Percentiles rank a stretch among this genome's conserved stretches.
phyloP scores from a whole-genome alignment of 2,113 vertebrate species.

The Glaucidium brasilianum region DNA sequence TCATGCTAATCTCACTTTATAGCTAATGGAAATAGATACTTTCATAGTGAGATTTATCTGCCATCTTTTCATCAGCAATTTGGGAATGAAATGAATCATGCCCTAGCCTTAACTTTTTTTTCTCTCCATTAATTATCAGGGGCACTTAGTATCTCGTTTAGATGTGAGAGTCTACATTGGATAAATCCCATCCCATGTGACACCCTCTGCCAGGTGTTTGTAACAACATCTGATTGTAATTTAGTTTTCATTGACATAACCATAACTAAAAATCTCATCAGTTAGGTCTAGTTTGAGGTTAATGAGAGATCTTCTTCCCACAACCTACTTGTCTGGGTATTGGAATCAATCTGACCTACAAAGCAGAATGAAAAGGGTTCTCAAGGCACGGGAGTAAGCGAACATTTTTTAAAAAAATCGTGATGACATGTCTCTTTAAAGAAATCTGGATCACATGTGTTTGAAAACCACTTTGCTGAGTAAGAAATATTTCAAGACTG shows the following conservation, averaged over 20 bases:
- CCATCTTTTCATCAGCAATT: background rate
- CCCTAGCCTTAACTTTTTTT: background rate
- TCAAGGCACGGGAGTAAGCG: background rate
- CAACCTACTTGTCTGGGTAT: background rate
- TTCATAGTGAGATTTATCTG: background rate
- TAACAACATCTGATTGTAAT: background rate
- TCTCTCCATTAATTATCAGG: background rate
- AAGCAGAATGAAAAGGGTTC: background rate
- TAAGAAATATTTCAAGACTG: background rate
- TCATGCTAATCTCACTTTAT: background rate
- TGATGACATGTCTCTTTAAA: background rate
- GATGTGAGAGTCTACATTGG: background rate
- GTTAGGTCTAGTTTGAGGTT: background rate
- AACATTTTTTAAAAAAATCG: fast-evolving
- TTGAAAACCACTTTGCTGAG: background rate
- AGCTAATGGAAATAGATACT: background rate
- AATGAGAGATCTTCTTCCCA: background rate
- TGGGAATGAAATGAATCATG: background rate
- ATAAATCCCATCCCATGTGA: background rate
- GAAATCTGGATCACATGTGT: background rate
- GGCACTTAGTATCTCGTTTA: background rate
- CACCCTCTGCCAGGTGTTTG: background rate
- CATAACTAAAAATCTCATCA: background rate
- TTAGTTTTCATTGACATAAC: background rate
- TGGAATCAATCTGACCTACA: background rate